These are phyloP conservation scores for Heliothis subflexa DNA, from an alignment of 1,140 invertebrate species.

Conservation along the genomic window DNA sequence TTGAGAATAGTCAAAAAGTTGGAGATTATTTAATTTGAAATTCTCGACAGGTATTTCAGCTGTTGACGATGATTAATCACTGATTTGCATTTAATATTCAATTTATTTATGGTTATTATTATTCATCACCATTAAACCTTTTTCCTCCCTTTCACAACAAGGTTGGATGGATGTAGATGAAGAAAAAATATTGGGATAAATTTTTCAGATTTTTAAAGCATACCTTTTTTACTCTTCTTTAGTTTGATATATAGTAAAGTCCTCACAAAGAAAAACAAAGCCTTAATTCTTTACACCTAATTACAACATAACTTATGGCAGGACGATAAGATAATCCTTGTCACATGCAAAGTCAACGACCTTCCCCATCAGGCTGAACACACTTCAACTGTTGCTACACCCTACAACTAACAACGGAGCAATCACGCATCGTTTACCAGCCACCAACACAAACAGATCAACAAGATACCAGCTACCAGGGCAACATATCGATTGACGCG, in stretches of 20 bases:
- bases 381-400: background rate
- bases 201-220: no score
- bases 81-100: background rate
- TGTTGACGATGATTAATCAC: slow-evolving; percentile 23
- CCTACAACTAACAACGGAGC: background rate
- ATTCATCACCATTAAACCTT: no score
- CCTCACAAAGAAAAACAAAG: no score
- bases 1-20: slow-evolving; percentile 36
- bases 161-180: no score
- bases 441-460: slow-evolving; percentile 5
- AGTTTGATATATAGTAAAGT: no score
- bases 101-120: background rate
- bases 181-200: no score
- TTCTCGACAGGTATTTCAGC: slow-evolving; percentile 8
- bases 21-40: slow-evolving; percentile 21
- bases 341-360: background rate
- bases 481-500: slow-evolving; percentile 33
- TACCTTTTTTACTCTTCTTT: background rate
- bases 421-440: background rate
- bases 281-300: no score
- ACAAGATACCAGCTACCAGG: background rate
- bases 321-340: no score
- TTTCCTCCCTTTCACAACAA: no score
- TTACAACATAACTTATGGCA: no score
- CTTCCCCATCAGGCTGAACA: no score